Evolutionary conservation across 2,888 invertebrate genomes (phyloP).

Genomic region (Cephus sareptanus): DNA sequence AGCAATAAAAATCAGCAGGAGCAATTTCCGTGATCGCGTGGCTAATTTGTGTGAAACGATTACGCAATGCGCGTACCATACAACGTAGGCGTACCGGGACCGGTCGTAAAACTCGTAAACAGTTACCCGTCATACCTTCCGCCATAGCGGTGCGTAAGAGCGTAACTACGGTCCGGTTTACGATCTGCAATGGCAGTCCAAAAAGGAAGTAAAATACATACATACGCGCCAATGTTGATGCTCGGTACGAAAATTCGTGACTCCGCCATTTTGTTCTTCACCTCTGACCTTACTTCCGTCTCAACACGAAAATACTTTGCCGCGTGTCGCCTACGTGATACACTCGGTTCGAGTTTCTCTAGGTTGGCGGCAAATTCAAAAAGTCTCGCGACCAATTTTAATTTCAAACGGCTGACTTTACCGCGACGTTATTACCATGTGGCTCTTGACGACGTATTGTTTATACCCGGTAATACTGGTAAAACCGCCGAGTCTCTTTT

Average conservation of each 20-base stretch:
- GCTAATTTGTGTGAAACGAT: constrained; percentile 31
- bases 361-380: background rate
- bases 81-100: constrained; percentile 37
- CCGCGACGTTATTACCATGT: background rate
- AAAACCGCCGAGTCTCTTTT: background rate
- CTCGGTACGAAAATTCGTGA: background rate
- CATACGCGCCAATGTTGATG: background rate
- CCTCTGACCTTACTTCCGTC: background rate
- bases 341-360: background rate
- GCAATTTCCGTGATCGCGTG: constrained; percentile 34
- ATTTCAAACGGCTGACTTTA: background rate
- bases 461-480: background rate
- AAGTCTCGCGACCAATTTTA: background rate
- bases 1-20: constrained; percentile 31
- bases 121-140: constrained; percentile 12
- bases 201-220: background rate
- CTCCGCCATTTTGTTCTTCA: background rate
- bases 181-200: background rate
- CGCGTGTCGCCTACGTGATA: background rate
- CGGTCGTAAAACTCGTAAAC: constrained; percentile 43
- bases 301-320: background rate
- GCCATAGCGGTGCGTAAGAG: constrained; percentile 1
- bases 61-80: constrained; percentile 28
- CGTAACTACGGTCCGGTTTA: background rate
- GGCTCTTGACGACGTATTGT: background rate